phyloP scores from a whole-genome alignment of 2,113 vertebrate species.

The Bufo gargarizans region DNA sequence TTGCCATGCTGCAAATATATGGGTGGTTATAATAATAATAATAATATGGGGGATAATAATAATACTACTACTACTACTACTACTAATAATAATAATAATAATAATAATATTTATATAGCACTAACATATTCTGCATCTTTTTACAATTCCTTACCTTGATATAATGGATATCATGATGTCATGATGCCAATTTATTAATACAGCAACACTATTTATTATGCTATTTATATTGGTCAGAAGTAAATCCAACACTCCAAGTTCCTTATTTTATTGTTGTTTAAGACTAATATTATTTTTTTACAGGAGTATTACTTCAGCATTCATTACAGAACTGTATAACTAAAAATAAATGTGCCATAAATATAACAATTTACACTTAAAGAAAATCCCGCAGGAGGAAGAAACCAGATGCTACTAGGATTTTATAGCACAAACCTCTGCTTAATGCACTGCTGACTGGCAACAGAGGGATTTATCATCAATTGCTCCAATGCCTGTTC shows the following conservation, averaged over 20 bases:
- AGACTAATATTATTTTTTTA: neutral
- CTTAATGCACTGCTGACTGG: conserved; percentile 12
- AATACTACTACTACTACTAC: no score
- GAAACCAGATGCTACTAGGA: neutral
- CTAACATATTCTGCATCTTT: no score
- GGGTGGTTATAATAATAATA: no score
- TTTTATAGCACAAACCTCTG: conserved; percentile 14
- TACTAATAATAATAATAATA: no score
- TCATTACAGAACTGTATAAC: neutral
- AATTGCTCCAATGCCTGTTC: neutral
- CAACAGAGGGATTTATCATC: conserved; percentile 19
- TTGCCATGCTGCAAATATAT: no score
- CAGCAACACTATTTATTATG: neutral
- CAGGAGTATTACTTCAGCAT: neutral
- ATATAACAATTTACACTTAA: conserved; percentile 26
- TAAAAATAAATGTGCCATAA: conserved; percentile 20
- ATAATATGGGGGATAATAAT: no score
- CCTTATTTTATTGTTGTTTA: neutral
- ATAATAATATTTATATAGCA: no score
- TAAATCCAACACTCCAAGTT: neutral
- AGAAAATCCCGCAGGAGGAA: conserved; percentile 10
- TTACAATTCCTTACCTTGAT: neutral
- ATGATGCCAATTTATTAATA: neutral
- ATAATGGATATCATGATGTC: no score
- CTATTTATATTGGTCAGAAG: neutral